Evolutionary conservation across 2,113 vertebrate genomes (phyloP).

Genomic region (Microcebus jonahi): DNA sequence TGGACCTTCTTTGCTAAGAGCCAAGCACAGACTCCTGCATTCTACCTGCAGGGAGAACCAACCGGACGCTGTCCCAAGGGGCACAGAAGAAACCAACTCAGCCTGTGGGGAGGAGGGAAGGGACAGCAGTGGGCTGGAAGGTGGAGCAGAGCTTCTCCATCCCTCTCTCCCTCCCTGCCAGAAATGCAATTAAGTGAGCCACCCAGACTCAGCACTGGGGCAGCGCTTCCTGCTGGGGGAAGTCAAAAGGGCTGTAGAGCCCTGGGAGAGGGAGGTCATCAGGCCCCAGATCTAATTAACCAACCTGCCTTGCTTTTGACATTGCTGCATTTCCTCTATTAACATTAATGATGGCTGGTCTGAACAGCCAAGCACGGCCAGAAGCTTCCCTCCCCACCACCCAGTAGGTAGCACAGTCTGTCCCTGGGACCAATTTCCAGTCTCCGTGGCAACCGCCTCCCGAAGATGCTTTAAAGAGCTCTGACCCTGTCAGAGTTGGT

Average conservation of each 20-base stretch:
- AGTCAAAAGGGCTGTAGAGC: constrained; percentile 51
- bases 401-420: constrained; percentile 27
- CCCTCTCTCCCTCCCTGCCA: constrained; percentile 27
- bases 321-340: constrained; percentile 67
- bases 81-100: neutral
- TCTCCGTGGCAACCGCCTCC: constrained; percentile 79
- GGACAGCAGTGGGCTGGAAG: neutral
- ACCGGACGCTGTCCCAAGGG: neutral
- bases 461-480: constrained; percentile 58
- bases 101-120: neutral
- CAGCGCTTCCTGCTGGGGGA: constrained; percentile 71
- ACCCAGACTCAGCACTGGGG: constrained; percentile 42
- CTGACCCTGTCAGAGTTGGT: constrained; percentile 66
- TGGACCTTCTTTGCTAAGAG: neutral
- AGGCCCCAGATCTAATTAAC: constrained; percentile 78
- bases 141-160: constrained; percentile 33
- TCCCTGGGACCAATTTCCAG: constrained; percentile 70
- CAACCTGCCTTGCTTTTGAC: constrained; percentile 64
- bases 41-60: neutral
- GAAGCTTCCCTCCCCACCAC: constrained; percentile 63
- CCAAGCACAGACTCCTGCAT: neutral
- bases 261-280: constrained; percentile 50
- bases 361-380: constrained; percentile 36
- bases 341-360: constrained; percentile 64
- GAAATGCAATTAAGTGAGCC: constrained; percentile 67